These are phyloP conservation scores for Drosophila nigricruria DNA, from an alignment of 2,888 invertebrate species.

Conservation along the genomic window DNA sequence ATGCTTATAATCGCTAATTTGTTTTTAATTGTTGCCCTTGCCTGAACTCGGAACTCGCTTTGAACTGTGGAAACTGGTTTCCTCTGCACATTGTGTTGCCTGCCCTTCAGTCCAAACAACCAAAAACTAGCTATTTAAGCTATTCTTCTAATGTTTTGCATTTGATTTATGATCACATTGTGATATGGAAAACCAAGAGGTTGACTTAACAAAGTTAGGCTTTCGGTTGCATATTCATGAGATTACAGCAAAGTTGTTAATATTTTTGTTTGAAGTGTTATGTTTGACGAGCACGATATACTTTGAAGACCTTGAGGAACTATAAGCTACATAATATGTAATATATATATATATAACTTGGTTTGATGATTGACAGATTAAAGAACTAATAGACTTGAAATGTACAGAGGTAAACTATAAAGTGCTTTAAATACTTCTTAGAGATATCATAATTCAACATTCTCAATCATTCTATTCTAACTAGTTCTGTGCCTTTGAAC, in stretches of 20 bases:
- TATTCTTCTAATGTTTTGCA: constrained; percentile 32
- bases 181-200: constrained; percentile 2
- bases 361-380: background rate
- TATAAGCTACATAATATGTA: background rate
- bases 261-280: constrained; percentile 5
- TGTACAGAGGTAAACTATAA: background rate
- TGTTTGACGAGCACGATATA: constrained; percentile 24
- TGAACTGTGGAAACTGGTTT: constrained; percentile 50
- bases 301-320: constrained; percentile 22
- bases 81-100: constrained; percentile 4
- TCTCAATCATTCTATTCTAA: background rate
- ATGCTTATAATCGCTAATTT: constrained; percentile 44
- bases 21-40: constrained; percentile 60
- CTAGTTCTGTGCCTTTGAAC: background rate
- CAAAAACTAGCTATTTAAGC: constrained; percentile 19
- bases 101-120: constrained; percentile 44
- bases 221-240: constrained; percentile 47
- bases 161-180: constrained; percentile 42
- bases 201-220: background rate
- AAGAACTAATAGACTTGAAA: background rate
- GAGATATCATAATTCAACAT: background rate
- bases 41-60: constrained; percentile 51
- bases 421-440: background rate
- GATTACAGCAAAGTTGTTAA: constrained; percentile 17
- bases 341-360: background rate